A percentile compares a stretch with the other conserved stretches of the same genome.
These are phyloP conservation scores for Datnioides undecimradiatus DNA, from an alignment of 2,113 vertebrate genomes.

Conservation along the genomic window DNA sequence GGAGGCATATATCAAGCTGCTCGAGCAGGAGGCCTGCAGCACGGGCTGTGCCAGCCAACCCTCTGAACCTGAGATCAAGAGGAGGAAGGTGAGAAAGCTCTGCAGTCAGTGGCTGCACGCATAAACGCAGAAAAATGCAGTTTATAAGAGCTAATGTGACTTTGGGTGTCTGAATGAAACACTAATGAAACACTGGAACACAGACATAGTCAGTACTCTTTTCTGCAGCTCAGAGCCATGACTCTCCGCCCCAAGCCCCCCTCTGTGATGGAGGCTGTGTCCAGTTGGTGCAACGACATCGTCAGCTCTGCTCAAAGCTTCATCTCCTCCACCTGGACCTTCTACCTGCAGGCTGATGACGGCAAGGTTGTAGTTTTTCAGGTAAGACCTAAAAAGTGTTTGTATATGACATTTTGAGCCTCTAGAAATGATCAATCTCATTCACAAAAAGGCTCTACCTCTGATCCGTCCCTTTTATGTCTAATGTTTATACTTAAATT, in stretches of 20 bases:
- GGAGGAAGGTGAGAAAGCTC: slow-evolving; percentile 86
- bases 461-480: neutral
- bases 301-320: slow-evolving; percentile 97
- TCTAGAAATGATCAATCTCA: neutral
- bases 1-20: slow-evolving; percentile 90
- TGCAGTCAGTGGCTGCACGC: neutral
- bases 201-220: neutral
- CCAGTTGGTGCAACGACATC: slow-evolving; percentile 94
- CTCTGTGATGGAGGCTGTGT: slow-evolving; percentile 90
- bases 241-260: slow-evolving; percentile 79
- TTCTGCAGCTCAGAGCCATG: slow-evolving; percentile 81
- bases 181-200: neutral
- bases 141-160: neutral
- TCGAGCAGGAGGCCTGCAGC: slow-evolving; percentile 91
- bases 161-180: neutral
- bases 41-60: slow-evolving; percentile 91
- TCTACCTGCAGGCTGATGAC: slow-evolving; percentile 95
- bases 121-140: neutral
- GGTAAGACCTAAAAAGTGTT: slow-evolving; percentile 78
- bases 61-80: slow-evolving; percentile 86
- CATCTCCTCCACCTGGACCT: slow-evolving; percentile 98
- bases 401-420: neutral
- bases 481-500: neutral
- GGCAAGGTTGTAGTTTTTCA: slow-evolving; percentile 97
- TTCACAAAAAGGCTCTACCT: neutral